Conservation (phyloP, 2,888 invertebrate genomes). For the Eugnorisma glareosa region DNA sequence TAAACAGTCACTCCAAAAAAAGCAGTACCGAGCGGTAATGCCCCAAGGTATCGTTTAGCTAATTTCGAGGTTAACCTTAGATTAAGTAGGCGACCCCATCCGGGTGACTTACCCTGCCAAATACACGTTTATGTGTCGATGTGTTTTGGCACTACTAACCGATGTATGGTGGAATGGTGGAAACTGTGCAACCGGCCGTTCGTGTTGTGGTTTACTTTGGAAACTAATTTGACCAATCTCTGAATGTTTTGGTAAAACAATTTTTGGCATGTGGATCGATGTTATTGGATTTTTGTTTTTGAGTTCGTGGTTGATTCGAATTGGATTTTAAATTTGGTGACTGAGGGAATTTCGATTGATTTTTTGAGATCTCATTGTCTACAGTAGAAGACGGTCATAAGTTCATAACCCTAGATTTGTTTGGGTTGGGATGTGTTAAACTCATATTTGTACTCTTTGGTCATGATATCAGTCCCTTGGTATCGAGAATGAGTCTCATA, state of each 20-base stretch:
- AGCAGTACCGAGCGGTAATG: constrained; percentile 43
- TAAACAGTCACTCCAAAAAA: constrained; percentile 45
- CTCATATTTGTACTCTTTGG: not conserved
- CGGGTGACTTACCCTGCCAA: constrained; percentile 58
- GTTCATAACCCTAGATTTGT: not conserved
- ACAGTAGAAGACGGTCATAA: not conserved
- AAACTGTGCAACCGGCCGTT: constrained; percentile 18
- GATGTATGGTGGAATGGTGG: constrained; percentile 33
- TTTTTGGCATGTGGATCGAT: constrained; percentile 29
- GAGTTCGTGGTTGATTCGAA: constrained; percentile 2
- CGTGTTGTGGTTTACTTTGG: constrained; percentile 52
- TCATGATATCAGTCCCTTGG: not conserved
- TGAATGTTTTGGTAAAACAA: constrained; percentile 53
- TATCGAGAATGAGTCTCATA: not conserved
- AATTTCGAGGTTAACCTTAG: constrained; percentile 63
- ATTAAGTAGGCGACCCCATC: constrained; percentile 52
- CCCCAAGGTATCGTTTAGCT: constrained; percentile 59
- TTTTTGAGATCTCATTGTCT: not conserved
- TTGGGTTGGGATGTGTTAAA: not conserved
- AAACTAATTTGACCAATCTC: constrained; percentile 59
- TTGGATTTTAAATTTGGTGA: constrained; percentile 20
- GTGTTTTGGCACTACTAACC: constrained; percentile 63
- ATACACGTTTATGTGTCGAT: constrained; percentile 49
- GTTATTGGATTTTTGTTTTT: constrained; percentile 29
- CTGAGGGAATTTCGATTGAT: not conserved